Evolutionary conservation across 2,797 vertebrate species (phyloP).

Genomic region (Aphelocoma californica): DNA sequence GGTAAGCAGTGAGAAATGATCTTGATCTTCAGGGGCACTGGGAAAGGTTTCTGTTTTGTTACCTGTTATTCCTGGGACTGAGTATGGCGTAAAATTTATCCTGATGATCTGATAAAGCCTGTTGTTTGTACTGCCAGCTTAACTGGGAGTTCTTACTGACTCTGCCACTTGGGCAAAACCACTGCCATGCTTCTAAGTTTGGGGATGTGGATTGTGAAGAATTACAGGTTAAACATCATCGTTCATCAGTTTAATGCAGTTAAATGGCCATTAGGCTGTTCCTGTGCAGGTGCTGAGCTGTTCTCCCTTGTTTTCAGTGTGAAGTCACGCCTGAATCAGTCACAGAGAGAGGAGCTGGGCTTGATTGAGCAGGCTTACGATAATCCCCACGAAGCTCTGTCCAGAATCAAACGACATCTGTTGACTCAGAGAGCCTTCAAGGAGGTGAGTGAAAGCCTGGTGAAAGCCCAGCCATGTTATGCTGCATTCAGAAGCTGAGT

Average conservation of each 20-base stretch:
- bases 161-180: neutral
- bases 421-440: constrained; percentile 99
- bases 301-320: constrained; percentile 78
- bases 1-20: constrained; percentile 73
- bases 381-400: constrained; percentile 97
- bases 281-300: neutral
- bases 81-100: neutral
- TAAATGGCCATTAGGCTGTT: neutral
- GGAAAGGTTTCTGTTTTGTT: neutral
- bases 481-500: neutral
- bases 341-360: constrained; percentile 96
- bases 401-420: constrained; percentile 98
- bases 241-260: neutral
- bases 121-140: neutral
- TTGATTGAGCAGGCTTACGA: constrained; percentile 98
- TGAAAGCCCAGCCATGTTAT: neutral
- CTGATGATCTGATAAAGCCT: neutral
- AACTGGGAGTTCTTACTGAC: neutral
- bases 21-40: neutral
- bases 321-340: constrained; percentile 98
- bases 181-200: rapidly evolving
- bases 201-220: neutral
- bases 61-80: neutral
- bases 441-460: constrained; percentile 80
- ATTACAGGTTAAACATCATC: neutral